Percentiles rank a stretch among this genome's conserved stretches.
Evolutionary conservation across 2,797 vertebrate genomes (phyloP).

Genomic region (Notamacropus eugenii): DNA sequence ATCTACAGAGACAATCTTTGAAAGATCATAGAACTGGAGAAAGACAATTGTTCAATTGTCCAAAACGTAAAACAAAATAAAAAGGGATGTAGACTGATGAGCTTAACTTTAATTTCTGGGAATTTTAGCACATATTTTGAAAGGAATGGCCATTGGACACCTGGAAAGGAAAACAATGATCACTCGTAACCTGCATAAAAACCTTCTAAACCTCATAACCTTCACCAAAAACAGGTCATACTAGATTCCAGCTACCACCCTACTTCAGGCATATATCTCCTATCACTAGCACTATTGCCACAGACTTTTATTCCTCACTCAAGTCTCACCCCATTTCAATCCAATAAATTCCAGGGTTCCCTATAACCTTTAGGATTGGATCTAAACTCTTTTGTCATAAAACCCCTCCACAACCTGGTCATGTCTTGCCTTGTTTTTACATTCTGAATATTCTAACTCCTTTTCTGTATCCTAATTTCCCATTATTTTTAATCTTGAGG

Average conservation of each 20-base stretch:
- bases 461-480: constrained; percentile 13
- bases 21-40: neutral
- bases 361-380: neutral
- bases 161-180: neutral
- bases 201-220: neutral
- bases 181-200: neutral
- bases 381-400: constrained; percentile 21
- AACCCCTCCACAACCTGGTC: neutral
- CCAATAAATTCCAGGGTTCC: neutral
- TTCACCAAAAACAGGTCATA: neutral
- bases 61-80: neutral
- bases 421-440: constrained; percentile 13
- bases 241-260: neutral
- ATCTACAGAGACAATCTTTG: neutral
- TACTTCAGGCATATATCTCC: neutral
- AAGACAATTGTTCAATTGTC: neutral
- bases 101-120: neutral
- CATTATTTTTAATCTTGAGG: constrained; percentile 7
- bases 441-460: constrained; percentile 36
- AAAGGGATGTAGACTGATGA: neutral
- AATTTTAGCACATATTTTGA: neutral
- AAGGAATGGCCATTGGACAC: neutral
- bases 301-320: neutral
- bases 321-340: neutral
- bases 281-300: neutral